phyloP scores from a whole-genome alignment of 2,113 vertebrate genomes.

The Psilopogon haemacephalus region DNA sequence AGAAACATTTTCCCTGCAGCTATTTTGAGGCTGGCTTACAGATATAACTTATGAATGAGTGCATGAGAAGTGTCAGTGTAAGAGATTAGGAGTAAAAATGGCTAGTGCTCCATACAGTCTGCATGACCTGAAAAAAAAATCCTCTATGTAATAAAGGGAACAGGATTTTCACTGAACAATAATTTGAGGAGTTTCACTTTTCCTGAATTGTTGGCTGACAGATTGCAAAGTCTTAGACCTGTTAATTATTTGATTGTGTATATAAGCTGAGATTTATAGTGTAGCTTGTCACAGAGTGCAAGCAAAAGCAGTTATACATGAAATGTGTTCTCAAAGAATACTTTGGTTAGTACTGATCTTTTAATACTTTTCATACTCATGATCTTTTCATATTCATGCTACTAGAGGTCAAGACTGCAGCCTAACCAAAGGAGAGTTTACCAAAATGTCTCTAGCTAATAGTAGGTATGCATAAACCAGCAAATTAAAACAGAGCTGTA shows the following conservation, averaged over 20 bases:
- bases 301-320: background rate
- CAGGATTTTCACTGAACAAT: background rate
- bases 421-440: background rate
- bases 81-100: background rate
- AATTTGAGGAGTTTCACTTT: background rate
- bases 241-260: background rate
- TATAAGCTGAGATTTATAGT: background rate
- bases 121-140: background rate
- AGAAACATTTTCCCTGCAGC: background rate
- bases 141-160: background rate
- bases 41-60: background rate
- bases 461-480: background rate
- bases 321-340: background rate
- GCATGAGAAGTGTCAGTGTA: background rate
- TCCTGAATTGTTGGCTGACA: background rate
- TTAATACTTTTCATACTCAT: too few relatives aligned
- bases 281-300: background rate
- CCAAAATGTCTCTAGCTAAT: background rate
- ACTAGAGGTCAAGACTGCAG: background rate
- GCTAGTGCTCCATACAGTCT: background rate
- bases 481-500: background rate
- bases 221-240: background rate
- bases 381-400: accelerated
- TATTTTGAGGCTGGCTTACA: background rate
- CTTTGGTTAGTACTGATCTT: background rate